Conservation (phyloP, 1,140 invertebrate genomes). For the Whitmania pigra region DNA sequence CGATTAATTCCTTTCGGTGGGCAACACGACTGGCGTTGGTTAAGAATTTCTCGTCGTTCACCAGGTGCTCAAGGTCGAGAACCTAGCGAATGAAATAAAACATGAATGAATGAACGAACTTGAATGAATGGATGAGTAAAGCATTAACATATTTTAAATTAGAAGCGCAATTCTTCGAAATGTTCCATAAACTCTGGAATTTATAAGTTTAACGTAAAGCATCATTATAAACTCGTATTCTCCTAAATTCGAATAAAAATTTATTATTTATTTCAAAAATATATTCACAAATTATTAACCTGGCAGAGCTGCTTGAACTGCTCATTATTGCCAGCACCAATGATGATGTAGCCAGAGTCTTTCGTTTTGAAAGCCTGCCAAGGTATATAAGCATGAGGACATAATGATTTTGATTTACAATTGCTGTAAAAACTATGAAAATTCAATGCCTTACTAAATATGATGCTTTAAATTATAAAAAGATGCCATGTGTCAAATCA, state of each 20-base stretch:
- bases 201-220: too few relatives aligned
- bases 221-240: too few relatives aligned
- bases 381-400: not conserved
- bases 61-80: conserved; percentile 52
- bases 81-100: conserved; percentile 32
- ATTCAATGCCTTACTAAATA: too few relatives aligned
- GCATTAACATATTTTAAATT: too few relatives aligned
- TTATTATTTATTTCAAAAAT: not conserved
- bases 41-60: conserved; percentile 52
- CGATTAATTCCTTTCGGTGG: conserved; percentile 58
- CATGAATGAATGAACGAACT: not conserved
- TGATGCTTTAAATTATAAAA: too few relatives aligned
- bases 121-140: too few relatives aligned
- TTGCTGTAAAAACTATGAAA: not conserved
- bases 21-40: conserved; percentile 62
- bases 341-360: conserved; percentile 63
- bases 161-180: too few relatives aligned
- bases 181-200: too few relatives aligned
- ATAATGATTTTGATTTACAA: not conserved
- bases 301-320: conserved; percentile 54
- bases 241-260: too few relatives aligned
- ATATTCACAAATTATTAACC: conserved; percentile 27
- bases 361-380: conserved; percentile 56
- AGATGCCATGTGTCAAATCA: too few relatives aligned
- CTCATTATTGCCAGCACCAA: conserved; percentile 58